Percentiles rank a stretch among this genome's conserved stretches.
These are phyloP conservation scores for Phymanthus crucifer DNA, from an alignment of 92 coral and sea anemone genomes.

Conservation along the genomic window DNA sequence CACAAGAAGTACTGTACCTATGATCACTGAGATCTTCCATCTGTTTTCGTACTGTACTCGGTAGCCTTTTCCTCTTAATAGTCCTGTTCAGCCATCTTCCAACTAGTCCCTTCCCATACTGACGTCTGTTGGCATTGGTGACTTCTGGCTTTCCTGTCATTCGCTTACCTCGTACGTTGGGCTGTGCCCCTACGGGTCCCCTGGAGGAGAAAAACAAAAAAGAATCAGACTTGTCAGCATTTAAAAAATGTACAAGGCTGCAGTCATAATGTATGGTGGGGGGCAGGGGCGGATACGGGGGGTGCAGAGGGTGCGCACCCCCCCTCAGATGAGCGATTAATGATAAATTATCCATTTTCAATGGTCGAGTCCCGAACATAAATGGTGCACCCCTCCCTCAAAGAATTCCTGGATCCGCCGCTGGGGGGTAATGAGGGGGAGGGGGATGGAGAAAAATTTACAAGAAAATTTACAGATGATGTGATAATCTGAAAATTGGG, in stretches of 20 bases:
- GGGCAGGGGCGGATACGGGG: too few relatives aligned
- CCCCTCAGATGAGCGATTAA: too few relatives aligned
- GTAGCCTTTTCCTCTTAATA: conserved; percentile 77
- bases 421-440: too few relatives aligned
- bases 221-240: neutral
- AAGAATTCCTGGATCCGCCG: too few relatives aligned
- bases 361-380: too few relatives aligned
- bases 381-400: too few relatives aligned
- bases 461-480: too few relatives aligned
- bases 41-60: conserved; percentile 85
- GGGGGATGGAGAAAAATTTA: too few relatives aligned
- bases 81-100: conserved; percentile 95
- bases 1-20: conserved; percentile 54
- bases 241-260: neutral
- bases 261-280: too few relatives aligned
- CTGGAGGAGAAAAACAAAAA: conserved; percentile 1
- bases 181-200: conserved; percentile 29
- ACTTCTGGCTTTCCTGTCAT: conserved; percentile 62
- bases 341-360: too few relatives aligned
- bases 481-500: too few relatives aligned
- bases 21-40: conserved; percentile 82
- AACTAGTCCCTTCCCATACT: conserved; percentile 88
- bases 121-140: conserved; percentile 73
- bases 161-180: conserved; percentile 83
- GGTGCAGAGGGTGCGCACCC: too few relatives aligned